Percentiles rank a stretch among this genome's conserved stretches.
Conservation (phyloP, 2,113 vertebrate genomes). For the Ploceus nigricollis region DNA sequence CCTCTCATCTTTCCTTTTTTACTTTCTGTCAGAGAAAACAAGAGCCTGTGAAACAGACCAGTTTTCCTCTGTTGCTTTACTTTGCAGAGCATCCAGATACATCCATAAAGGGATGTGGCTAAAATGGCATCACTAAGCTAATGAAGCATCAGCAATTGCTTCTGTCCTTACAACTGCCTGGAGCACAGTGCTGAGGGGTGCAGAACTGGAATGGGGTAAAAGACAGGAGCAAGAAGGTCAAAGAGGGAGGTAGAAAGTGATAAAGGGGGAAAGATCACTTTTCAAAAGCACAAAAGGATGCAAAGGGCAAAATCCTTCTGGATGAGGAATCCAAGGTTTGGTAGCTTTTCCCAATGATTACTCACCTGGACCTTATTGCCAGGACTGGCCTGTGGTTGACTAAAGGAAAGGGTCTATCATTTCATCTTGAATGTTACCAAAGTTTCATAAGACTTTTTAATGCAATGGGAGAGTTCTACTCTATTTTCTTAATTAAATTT, state of each 20-base stretch:
- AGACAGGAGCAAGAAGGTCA: background rate
- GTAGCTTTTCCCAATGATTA: background rate
- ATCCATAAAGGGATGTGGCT: background rate
- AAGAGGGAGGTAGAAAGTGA: background rate
- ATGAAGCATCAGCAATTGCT: background rate
- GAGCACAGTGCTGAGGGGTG: background rate
- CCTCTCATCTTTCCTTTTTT: background rate
- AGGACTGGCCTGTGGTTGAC: background rate
- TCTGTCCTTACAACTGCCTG: background rate
- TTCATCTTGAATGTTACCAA: background rate
- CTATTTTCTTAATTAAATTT: background rate
- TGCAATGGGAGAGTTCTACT: background rate
- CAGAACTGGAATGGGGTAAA: background rate
- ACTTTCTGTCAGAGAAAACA: background rate
- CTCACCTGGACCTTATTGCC: background rate
- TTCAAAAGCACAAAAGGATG: background rate
- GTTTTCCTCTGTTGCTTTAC: background rate
- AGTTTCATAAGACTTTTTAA: background rate
- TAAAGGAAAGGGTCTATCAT: background rate
- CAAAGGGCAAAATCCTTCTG: background rate
- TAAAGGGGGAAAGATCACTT: background rate
- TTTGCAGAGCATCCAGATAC: background rate
- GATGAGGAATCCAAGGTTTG: background rate
- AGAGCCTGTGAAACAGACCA: background rate
- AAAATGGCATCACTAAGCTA: background rate